Conservation (phyloP, 2,888 invertebrate genomes). For the Drosophila macrospina region DNA sequence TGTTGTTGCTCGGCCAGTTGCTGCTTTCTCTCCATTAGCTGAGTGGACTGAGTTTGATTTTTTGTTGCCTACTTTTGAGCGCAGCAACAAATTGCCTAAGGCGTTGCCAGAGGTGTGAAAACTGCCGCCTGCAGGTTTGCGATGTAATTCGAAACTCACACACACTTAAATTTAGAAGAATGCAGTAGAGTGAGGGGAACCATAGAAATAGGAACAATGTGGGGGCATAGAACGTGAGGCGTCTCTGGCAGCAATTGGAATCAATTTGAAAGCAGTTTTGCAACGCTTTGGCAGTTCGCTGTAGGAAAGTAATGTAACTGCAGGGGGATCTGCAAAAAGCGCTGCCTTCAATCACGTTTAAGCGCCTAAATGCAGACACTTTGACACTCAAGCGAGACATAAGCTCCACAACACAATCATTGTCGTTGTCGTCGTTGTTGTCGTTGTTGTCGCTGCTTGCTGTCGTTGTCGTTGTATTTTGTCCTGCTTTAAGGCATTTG, state of each 20-base stretch:
- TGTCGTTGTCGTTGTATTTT: conserved; percentile 11
- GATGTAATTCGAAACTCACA: conserved; percentile 16
- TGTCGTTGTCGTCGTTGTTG: background rate
- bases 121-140: conserved; percentile 9
- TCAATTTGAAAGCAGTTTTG: conserved; percentile 51
- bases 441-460: conserved; percentile 11
- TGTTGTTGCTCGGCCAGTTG: conserved; percentile 25
- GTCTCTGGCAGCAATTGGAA: conserved; percentile 30
- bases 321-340: conserved; percentile 10
- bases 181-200: background rate
- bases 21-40: conserved; percentile 58
- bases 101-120: conserved; percentile 19
- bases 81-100: conserved; percentile 3
- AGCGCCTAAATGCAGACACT: conserved; percentile 27
- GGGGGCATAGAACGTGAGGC: background rate
- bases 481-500: conserved; percentile 39
- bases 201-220: background rate
- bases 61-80: conserved; percentile 32
- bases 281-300: conserved; percentile 38
- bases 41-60: conserved; percentile 38
- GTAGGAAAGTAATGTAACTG: conserved; percentile 20
- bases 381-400: conserved; percentile 33
- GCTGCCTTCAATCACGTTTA: conserved; percentile 19
- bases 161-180: conserved; percentile 1
- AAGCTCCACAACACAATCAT: conserved; percentile 18